Conservation (phyloP, 2,888 invertebrate species). For the Cephus nigrinus region DNA sequence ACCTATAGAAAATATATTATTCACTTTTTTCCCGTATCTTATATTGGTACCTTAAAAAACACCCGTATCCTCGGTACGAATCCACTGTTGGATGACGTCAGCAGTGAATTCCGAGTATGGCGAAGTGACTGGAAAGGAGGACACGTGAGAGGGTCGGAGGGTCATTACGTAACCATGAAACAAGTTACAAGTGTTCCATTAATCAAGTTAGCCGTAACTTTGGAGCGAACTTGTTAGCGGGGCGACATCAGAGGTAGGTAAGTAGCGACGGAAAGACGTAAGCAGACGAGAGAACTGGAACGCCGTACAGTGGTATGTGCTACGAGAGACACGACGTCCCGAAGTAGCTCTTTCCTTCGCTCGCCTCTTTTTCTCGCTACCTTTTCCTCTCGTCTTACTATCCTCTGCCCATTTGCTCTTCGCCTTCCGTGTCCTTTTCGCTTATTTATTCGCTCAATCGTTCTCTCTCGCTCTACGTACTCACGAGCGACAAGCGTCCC, state of each 20-base stretch:
- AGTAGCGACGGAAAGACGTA: constrained; percentile 22
- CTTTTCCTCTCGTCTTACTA: neutral
- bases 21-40: neutral
- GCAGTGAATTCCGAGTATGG: neutral
- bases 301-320: neutral
- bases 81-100: neutral
- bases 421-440: neutral
- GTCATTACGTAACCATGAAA: constrained; percentile 55
- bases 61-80: neutral
- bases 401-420: neutral
- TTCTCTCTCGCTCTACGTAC: neutral
- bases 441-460: too few species aligned
- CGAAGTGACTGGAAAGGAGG: neutral
- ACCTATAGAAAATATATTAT: neutral
- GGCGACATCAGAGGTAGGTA: constrained; percentile 33
- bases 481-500: constrained; percentile 30
- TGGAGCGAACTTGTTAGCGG: constrained; percentile 47
- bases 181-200: constrained; percentile 56
- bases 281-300: constrained; percentile 11
- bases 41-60: neutral
- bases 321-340: neutral
- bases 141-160: constrained; percentile 8
- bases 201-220: constrained; percentile 57
- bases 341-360: neutral
- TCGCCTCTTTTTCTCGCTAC: neutral